A percentile compares a stretch with the other conserved stretches of the same genome.
Conservation (phyloP, 2,113 vertebrate species). For the Phalacrocorax aristotelis region DNA sequence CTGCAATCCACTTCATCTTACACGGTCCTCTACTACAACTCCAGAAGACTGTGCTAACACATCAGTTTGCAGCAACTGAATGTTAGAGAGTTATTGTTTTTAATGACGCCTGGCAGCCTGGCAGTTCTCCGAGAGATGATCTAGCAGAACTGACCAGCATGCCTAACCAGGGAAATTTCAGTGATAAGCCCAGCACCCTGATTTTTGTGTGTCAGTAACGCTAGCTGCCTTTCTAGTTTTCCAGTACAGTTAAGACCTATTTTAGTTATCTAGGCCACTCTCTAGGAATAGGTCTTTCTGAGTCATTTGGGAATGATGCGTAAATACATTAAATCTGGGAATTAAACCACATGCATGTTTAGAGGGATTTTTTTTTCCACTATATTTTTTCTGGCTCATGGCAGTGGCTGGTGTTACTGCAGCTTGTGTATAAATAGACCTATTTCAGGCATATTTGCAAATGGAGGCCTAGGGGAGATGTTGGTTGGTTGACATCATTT, state of each 20-base stretch:
- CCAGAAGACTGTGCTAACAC: background rate
- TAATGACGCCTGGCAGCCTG: background rate
- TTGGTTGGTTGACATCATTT: background rate
- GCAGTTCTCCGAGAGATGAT: background rate
- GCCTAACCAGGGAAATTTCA: background rate
- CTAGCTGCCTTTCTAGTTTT: background rate
- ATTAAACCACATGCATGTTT: background rate
- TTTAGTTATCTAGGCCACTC: background rate
- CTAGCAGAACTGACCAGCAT: background rate
- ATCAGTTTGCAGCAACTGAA: background rate
- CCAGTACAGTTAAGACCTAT: background rate
- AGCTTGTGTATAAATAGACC: background rate
- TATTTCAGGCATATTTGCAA: background rate
- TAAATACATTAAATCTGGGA: background rate
- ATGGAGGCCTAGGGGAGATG: background rate
- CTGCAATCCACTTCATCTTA: background rate
- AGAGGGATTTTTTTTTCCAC: background rate
- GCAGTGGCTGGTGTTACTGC: background rate
- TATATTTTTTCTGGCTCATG: background rate
- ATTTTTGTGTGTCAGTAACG: background rate
- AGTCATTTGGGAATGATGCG: background rate
- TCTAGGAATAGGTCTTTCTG: background rate
- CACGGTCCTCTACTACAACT: background rate
- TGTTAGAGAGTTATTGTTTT: background rate
- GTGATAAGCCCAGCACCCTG: rapidly evolving